Evolutionary conservation across 2,888 invertebrate species (phyloP), one percentile per base, ranked within the genome.

Genomic region (Rhimphoctona megacephalus): DNA sequence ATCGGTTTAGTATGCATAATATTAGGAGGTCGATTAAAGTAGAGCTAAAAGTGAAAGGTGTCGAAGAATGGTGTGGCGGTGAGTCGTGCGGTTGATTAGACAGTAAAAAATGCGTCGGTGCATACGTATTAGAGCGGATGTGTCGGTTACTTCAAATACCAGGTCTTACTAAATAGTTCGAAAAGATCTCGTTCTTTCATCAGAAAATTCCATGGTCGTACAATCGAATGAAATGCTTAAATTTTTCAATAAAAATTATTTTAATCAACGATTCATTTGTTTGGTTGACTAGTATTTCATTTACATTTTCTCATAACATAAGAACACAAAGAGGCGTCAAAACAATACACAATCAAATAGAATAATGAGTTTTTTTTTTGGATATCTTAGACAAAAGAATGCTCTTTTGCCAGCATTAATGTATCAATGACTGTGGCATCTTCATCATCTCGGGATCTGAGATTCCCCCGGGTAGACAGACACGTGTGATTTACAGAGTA

Each of bases 31-130:
- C 39, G 69, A 33, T 39, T 39, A 57, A 80, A 73, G 49, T 64
- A 46, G 69, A 81, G 81, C 73, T 81, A 86, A 85, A 88, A 88
- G 88, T 88, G 86, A 88, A 88, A 88, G 87, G 86, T 86, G 86
- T 78, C 76, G 86, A 87, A 81, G 77, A 80, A 74, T 66, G 46
- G 49, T 81, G 70, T 67, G 30, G 64, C 49, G 83, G 36, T 72
- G 70, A 83, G 69, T 81, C 30, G 81, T 69, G 67, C 83, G 84
- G 86, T 81, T 84, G 73, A 86, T 86, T 84, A 84, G 78, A 33
- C 81, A 61, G 66, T 46, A 74, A 14, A 77, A 84, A 84, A 86
- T 84, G 72, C 36, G 64, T 33, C 81, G 22, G 67, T 57, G 73
- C 73, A 83, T 78, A 74, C 25, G 73, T 19, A 69, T 64, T 36